Evolutionary conservation across 2,113 vertebrate species (phyloP), one percentile per base, ranked within the genome.

Genomic region (Mastomys coucha): DNA sequence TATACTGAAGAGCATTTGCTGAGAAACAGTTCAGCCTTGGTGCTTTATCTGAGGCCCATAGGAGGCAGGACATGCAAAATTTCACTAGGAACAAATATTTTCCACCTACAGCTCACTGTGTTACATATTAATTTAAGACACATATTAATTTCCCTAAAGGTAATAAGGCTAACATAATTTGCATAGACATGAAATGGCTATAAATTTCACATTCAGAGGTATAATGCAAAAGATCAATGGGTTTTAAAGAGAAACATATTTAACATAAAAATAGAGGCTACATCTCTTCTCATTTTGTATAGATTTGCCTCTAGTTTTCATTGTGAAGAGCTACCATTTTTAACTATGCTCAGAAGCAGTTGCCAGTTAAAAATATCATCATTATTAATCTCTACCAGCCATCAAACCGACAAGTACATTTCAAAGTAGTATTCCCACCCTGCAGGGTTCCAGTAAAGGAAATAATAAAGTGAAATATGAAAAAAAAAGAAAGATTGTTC

Each of bases 381-480:
- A 98, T 98, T 97, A 98, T 98, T 98, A 98, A 98, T 88, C 97
- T 98, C 97, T 98, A 90, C 93, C 69, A 98, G 97, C 86, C 97
- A 98, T 97, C 92, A 93, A 96, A 98, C 93, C 98, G 98, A 98
- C 97, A 99, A 98, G 94, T 97, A 97, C 39, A 96, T 98, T 98
- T 98, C 96, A 98, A 98, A 98, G 98, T 94, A 97, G 96, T 98
- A 98, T 98, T 96, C 84, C 89, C 84, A 98, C 97, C 89, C 97
- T 97, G 96, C 97, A 98, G 98, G 97, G 96, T 97, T 98, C 97
- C 97, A 98, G 98, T 97, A 98, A 98, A 98, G 85, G 76, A 98
- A 98, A 98, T 98, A 98, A 98, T 98, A 98, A 98, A 98, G 92
- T 98, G 93, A 98, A 98, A 98, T 98, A 98, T 97, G 93, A 98